phyloP scores from a whole-genome alignment of 2,888 invertebrate species.

The Strigamia transsilvanica region DNA sequence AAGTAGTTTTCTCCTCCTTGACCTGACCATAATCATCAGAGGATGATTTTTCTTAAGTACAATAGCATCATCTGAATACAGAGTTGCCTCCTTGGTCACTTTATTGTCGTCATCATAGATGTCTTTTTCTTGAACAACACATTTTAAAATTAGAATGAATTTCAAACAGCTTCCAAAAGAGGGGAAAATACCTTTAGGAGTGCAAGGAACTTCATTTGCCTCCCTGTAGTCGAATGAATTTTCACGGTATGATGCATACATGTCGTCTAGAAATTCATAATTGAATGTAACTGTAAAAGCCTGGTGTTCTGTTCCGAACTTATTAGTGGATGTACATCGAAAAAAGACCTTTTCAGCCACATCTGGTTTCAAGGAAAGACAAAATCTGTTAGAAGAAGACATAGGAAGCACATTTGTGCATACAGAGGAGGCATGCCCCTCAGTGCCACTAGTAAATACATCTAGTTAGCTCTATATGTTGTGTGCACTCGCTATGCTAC shows the following conservation, averaged over 20 bases:
- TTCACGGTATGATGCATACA: conserved; percentile 60
- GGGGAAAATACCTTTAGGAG: conserved; percentile 3
- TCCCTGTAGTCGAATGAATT: conserved; percentile 3
- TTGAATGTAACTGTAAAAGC: conserved; percentile 64
- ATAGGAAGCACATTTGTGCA: too few species aligned
- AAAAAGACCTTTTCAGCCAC: conserved; percentile 55
- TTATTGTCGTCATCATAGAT: conserved; percentile 56
- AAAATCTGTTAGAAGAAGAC: not conserved
- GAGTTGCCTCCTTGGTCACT: conserved; percentile 54
- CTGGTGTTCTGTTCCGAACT: conserved; percentile 57
- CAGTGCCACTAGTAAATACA: too few species aligned
- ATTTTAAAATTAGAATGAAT: too few species aligned
- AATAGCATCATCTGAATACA: conserved; percentile 54
- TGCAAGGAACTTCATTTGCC: not conserved
- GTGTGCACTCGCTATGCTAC: too few species aligned
- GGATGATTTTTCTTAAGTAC: conserved; percentile 60
- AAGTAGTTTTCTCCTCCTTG: conserved; percentile 65
- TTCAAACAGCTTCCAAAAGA: too few species aligned
- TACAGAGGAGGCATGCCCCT: too few species aligned
- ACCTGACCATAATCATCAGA: conserved; percentile 61
- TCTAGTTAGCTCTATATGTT: too few species aligned
- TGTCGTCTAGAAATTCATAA: conserved; percentile 67
- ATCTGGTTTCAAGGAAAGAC: conserved; percentile 46
- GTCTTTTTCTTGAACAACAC: conserved; percentile 50
- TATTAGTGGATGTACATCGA: conserved; percentile 54